phyloP scores from a whole-genome alignment of 2,113 vertebrate species.

The Dermatemys mawii region DNA sequence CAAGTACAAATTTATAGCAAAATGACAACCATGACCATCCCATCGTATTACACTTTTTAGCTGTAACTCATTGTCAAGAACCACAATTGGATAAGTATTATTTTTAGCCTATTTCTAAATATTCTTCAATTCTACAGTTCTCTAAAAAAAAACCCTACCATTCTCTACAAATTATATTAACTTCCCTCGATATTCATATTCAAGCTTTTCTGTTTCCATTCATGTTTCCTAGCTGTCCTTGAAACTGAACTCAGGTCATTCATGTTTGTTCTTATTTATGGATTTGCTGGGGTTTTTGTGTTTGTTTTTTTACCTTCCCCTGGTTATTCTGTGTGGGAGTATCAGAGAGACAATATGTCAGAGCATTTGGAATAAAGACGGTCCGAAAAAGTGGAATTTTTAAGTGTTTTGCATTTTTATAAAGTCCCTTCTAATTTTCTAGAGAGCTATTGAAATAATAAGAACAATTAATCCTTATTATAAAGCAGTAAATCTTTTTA shows the following conservation, averaged over 20 bases:
- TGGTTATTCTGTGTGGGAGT: not conserved
- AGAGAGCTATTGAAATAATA: constrained; percentile 24
- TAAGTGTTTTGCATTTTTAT: not conserved
- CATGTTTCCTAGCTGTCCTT: not conserved
- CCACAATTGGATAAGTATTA: not conserved
- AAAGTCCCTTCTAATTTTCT: not conserved
- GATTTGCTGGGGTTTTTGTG: not conserved
- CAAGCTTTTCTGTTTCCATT: not conserved
- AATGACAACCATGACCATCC: not conserved
- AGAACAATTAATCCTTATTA: not conserved
- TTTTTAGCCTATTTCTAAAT: not conserved
- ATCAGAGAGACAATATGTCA: not conserved
- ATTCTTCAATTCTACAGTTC: not conserved
- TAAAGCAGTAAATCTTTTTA: not conserved
- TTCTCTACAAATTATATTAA: not conserved
- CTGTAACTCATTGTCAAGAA: not conserved
- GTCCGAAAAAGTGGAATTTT: not conserved
- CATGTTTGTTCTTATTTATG: not conserved
- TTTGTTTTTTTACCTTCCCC: not conserved
- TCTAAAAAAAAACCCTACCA: not conserved
- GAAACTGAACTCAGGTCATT: not conserved
- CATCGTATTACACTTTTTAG: not conserved
- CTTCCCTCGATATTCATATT: not conserved
- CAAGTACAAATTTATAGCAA: not conserved
- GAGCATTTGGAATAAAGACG: not conserved